phyloP scores from a whole-genome alignment of 2,113 vertebrate species.

The Motacilla tschutschensis region DNA sequence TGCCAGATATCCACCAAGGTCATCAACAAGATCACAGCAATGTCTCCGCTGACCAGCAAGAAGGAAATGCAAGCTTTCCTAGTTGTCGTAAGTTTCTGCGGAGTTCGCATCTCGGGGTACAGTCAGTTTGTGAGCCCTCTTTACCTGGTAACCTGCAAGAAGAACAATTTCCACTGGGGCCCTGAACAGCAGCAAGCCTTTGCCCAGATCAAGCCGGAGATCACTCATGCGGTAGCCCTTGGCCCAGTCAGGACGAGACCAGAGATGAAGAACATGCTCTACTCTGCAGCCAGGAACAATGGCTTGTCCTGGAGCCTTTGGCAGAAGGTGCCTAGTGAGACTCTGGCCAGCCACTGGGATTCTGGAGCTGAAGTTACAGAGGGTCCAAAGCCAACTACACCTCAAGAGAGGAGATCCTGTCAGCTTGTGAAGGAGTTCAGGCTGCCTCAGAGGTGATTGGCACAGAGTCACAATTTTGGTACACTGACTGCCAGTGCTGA shows the following conservation, averaged over 20 bases:
- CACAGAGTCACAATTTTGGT: background rate
- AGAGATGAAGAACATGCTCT: background rate
- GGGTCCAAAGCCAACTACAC: background rate
- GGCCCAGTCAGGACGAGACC: background rate
- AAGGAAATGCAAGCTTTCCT: background rate
- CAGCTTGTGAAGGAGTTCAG: background rate
- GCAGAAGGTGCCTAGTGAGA: background rate
- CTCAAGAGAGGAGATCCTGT: background rate
- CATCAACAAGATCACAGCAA: background rate
- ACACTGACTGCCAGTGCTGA: too few species aligned
- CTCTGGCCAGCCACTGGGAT: background rate
- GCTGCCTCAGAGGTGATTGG: background rate
- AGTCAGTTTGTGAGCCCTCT: background rate
- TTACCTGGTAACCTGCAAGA: rapidly evolving
- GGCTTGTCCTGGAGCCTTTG: background rate
- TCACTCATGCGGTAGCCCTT: background rate
- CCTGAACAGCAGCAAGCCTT: background rate
- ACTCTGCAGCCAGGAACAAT: background rate
- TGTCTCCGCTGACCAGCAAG: background rate
- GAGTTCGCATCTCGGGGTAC: background rate
- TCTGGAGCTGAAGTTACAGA: background rate
- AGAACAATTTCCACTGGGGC: background rate
- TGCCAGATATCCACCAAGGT: rapidly evolving
- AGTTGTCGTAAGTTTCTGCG: background rate
- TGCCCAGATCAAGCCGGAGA: background rate